phyloP scores from a whole-genome alignment of 2,797 vertebrate genomes.

The Gymnodraco acuticeps region DNA sequence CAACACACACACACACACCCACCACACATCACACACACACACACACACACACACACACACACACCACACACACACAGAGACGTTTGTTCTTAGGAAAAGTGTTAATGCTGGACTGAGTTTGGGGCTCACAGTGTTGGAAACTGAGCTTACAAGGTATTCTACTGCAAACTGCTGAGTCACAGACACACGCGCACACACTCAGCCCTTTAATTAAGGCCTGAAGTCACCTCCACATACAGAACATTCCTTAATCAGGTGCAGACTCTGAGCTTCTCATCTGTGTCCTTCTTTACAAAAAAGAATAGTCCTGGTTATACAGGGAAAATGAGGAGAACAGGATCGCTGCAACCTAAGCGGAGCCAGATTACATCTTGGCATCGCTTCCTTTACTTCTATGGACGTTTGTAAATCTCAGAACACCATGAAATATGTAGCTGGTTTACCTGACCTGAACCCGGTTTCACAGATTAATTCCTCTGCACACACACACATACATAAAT shows the following conservation, averaged over 20 bases:
- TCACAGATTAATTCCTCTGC: not conserved
- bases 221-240: constrained; percentile 64
- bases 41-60: constrained; percentile 21
- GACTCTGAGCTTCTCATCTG: constrained; percentile 59
- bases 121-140: constrained; percentile 67
- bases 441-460: not conserved
- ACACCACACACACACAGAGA: constrained; percentile 26
- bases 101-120: constrained; percentile 72
- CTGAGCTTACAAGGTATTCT: constrained; percentile 78
- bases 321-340: constrained; percentile 36
- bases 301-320: constrained; percentile 31
- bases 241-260: constrained; percentile 69
- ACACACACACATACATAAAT: not conserved
- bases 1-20: constrained; percentile 23
- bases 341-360: not conserved
- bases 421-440: not conserved
- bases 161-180: constrained; percentile 81
- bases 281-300: constrained; percentile 37
- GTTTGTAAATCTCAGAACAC: not conserved
- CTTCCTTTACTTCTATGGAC: constrained; percentile 15
- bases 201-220: constrained; percentile 74
- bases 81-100: constrained; percentile 56
- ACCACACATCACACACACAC: constrained; percentile 21
- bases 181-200: constrained; percentile 30
- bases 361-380: constrained; percentile 3